phyloP scores from a whole-genome alignment of 2,888 invertebrate genomes.

The Troglohyphantes excavatus region DNA sequence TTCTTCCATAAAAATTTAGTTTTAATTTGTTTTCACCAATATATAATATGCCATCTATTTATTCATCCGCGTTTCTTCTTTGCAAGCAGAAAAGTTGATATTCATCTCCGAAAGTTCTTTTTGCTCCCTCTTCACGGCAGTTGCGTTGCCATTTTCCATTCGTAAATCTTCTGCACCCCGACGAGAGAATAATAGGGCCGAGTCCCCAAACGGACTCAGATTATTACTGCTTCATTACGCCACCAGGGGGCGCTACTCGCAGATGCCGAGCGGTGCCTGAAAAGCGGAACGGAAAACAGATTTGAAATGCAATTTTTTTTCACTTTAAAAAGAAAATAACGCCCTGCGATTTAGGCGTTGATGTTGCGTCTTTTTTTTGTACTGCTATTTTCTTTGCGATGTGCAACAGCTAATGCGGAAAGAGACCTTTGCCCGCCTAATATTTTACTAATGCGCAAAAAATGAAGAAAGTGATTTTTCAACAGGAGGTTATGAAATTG shows the following conservation, averaged over 20 bases:
- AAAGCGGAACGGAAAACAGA: slow-evolving; percentile 58
- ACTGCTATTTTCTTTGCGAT: slow-evolving; percentile 13
- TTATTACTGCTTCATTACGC: slow-evolving; percentile 75
- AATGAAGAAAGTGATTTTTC: slow-evolving; percentile 39
- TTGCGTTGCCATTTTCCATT: slow-evolving; percentile 26
- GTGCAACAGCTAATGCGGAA: slow-evolving; percentile 49
- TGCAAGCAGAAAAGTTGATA: slow-evolving; percentile 25
- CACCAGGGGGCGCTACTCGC: slow-evolving; percentile 56
- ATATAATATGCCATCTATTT: no score
- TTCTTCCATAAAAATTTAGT: background rate
- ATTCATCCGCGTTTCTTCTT: background rate
- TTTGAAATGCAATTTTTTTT: slow-evolving; percentile 61
- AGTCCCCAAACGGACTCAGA: slow-evolving; percentile 60
- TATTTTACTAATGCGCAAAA: slow-evolving; percentile 62
- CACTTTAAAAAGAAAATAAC: slow-evolving; percentile 54
- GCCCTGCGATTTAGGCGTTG: slow-evolving; percentile 62
- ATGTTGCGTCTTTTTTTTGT: slow-evolving; percentile 21
- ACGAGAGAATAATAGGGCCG: slow-evolving; percentile 52
- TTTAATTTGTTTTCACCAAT: no score
- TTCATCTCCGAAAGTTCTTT: slow-evolving; percentile 5
- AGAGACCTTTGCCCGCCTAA: slow-evolving; percentile 8
- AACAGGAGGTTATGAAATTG: slow-evolving; percentile 36
- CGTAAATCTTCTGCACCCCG: slow-evolving; percentile 48
- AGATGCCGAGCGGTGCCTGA: slow-evolving; percentile 21
- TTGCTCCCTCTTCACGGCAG: background rate